phyloP scores from a whole-genome alignment of 53 echinoderm and acorn worm species.

The Paelopatides confundens region DNA sequence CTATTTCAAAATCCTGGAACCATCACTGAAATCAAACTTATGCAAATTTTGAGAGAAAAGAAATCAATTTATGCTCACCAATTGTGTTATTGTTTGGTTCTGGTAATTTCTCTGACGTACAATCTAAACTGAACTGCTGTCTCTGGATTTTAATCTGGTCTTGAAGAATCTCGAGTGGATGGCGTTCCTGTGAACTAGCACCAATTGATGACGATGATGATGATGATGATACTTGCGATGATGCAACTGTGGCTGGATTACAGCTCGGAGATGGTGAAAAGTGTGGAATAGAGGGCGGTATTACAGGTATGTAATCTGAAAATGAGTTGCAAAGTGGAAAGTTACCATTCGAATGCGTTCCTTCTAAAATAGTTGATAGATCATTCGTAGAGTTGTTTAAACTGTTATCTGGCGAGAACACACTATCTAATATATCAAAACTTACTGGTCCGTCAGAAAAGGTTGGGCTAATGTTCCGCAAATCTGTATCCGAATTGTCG shows the following conservation, averaged over 20 bases:
- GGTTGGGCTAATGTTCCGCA: conserved; percentile 44
- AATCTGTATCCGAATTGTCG: conserved; percentile 7
- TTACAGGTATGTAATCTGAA: not conserved
- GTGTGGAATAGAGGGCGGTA: not conserved
- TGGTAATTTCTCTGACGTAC: not conserved
- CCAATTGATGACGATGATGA: not conserved
- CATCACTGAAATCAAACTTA: too few relatives aligned
- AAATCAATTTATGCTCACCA: not conserved
- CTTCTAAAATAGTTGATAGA: conserved; percentile 23
- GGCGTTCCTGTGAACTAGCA: conserved; percentile 67
- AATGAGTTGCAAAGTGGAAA: not conserved
- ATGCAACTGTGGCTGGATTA: conserved; percentile 65
- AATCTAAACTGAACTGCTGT: conserved; percentile 91
- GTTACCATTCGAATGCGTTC: not conserved
- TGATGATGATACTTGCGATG: conserved; percentile 57
- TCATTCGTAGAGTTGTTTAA: conserved; percentile 81
- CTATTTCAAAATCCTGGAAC: too few relatives aligned
- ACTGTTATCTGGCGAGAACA: conserved; percentile 93
- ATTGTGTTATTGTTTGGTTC: not conserved
- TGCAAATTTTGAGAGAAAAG: not conserved
- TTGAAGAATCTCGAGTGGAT: conserved; percentile 95
- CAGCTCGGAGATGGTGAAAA: not conserved
- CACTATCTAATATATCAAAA: conserved; percentile 91
- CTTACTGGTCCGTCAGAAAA: conserved; percentile 44
- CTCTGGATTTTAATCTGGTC: conserved; percentile 95